Base-by-base conservation (phyloP, 1,140 invertebrate species). In the Euborellia annulipes region DNA sequence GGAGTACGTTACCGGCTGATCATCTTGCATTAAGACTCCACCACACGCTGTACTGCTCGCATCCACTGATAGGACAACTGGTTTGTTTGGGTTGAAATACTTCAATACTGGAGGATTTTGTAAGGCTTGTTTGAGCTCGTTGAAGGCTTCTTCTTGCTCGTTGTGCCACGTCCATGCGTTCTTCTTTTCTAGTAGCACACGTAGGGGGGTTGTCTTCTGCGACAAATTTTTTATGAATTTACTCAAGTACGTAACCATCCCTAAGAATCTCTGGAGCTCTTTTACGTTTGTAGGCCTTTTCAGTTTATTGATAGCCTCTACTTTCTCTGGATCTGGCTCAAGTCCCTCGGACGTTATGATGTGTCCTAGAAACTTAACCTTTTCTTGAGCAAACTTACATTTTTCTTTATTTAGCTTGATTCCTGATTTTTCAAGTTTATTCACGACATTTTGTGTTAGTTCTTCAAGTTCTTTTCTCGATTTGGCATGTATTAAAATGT, bases 1-100 rank as follows among this genome's bases (percentile, higher is more conserved):
- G 4, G 53, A 50, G 53, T 57, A 64, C 13, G 55, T 52, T 7
- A 65, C 48, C 9, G 54, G 58, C 17, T 53, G 40, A 20, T 52
- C 43, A 32, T 51, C 48, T 44, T 67, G 60, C 3, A 59, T 30
- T 3, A 63, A 40, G 11, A 55, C 53, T 14, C 53, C 56, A n/a
- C 55, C 60, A 11, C 64, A 27, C 2, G 57, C 60, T 27, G 50
- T 13, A 19, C 52, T 38, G 19, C 51, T 53, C n/a, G 36, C 36
- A 38, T 38, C 36, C 3, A 38, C 13, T 8, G 36, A 38, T 3
- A 38, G n/a, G 3, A 46, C 48, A 2, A 56, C 37, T 3, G 41
- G 46, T 37, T 52, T 48, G 2, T 43, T 47, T 2, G 40, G n/a
- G 22, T 59, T 47, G 48, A 49, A 61, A 27, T 51, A 57, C 14